Evolutionary conservation across 2,113 vertebrate species (phyloP).

Genomic region (Bos indicus): DNA sequence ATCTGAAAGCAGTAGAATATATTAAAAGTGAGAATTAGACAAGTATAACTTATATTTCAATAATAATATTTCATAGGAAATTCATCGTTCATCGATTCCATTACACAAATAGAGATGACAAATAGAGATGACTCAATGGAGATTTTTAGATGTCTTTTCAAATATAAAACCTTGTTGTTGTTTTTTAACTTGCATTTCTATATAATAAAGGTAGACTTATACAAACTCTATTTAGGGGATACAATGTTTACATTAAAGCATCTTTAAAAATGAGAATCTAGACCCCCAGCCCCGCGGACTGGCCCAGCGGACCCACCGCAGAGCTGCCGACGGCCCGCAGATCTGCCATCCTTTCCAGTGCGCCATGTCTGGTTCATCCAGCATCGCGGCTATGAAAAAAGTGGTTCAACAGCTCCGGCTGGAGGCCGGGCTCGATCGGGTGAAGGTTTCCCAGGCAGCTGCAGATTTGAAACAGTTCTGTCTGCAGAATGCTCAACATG

Average conservation of each 20-base stretch:
- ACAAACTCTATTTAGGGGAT: background rate
- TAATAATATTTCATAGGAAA: background rate
- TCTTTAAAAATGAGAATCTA: background rate
- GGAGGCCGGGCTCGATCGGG: too few species aligned
- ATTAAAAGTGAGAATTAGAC: background rate
- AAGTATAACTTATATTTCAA: background rate
- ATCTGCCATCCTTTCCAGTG: too few species aligned
- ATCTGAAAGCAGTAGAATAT: background rate
- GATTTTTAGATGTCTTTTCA: background rate
- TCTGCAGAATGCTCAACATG: constrained; percentile 94
- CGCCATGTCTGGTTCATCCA: too few species aligned
- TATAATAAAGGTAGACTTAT: background rate
- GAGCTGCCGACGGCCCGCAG: too few species aligned
- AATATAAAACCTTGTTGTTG: background rate
- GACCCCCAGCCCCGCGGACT: too few species aligned
- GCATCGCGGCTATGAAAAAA: too few species aligned
- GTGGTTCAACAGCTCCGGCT: too few species aligned
- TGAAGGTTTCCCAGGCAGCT: constrained; percentile 95
- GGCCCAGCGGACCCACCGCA: too few species aligned
- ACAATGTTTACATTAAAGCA: background rate
- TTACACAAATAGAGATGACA: background rate
- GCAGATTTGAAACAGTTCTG: constrained; percentile 97
- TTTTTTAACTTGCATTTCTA: background rate
- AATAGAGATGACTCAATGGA: background rate
- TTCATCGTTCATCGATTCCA: background rate